Evolutionary conservation across 2,797 vertebrate genomes (phyloP).

Genomic region (Simalia tracyae): DNA sequence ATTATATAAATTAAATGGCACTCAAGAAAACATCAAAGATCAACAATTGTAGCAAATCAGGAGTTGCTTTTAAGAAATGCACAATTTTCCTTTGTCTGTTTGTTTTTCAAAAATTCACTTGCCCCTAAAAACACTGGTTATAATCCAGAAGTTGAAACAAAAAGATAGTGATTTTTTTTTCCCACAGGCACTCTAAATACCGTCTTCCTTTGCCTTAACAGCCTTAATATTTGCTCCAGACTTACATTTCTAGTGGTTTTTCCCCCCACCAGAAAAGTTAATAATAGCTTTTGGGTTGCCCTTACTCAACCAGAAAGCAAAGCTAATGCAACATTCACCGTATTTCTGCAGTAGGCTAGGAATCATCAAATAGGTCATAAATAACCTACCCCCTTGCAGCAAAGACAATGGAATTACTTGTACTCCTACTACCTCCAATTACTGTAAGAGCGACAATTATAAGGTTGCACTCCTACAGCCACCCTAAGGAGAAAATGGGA

Average conservation of each 20-base stretch:
- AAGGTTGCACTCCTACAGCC: slow-evolving; percentile 77
- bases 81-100: neutral
- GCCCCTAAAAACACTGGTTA: neutral
- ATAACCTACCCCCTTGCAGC: slow-evolving; percentile 70
- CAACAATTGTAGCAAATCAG: neutral
- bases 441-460: slow-evolving; percentile 80
- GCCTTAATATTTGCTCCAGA: slow-evolving; percentile 62
- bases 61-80: neutral
- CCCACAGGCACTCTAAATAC: neutral
- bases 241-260: slow-evolving; percentile 55
- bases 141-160: neutral
- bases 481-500: slow-evolving; percentile 81
- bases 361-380: slow-evolving; percentile 76
- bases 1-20: neutral
- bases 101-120: neutral
- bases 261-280: slow-evolving; percentile 55
- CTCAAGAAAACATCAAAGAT: neutral
- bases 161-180: fast-evolving
- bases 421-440: slow-evolving; percentile 80
- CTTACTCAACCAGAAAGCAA: slow-evolving; percentile 64
- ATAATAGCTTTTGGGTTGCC: slow-evolving; percentile 70
- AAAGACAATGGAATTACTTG: slow-evolving; percentile 83
- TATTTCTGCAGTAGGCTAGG: slow-evolving; percentile 69
- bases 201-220: neutral
- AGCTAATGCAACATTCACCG: slow-evolving; percentile 72